Evolutionary conservation across 2,888 invertebrate species (phyloP).

Genomic region (Melanotus villosus): DNA sequence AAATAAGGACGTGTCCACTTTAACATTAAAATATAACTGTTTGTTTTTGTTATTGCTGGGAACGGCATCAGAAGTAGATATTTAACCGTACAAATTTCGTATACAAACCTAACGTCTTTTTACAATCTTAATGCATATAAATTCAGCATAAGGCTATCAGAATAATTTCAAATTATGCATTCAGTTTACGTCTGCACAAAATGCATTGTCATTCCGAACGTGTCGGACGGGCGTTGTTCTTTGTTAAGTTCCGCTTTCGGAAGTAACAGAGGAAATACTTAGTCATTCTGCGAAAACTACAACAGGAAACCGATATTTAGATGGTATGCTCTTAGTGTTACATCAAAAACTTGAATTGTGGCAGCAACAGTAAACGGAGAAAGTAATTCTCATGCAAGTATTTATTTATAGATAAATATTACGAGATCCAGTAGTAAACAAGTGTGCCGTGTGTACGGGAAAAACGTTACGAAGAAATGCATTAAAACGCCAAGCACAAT

Average conservation of each 20-base stretch:
- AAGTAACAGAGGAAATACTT: background rate
- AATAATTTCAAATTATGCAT: conserved; percentile 8
- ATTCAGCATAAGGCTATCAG: too few species aligned
- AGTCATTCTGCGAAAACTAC: background rate
- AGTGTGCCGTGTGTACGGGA: background rate
- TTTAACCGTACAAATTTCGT: too few species aligned
- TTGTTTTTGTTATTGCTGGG: background rate
- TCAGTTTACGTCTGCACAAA: background rate
- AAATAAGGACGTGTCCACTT: too few species aligned
- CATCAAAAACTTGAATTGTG: background rate
- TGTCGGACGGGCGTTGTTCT: too few species aligned
- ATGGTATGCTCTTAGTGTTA: background rate
- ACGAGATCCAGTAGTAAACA: background rate
- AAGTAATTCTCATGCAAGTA: background rate
- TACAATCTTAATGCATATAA: too few species aligned
- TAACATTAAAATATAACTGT: too few species aligned
- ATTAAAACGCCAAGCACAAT: background rate
- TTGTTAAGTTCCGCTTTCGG: conserved; percentile 11
- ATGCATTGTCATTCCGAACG: background rate
- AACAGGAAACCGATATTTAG: background rate
- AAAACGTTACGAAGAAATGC: background rate
- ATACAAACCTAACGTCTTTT: too few species aligned
- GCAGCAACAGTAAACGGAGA: background rate
- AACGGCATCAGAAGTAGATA: background rate
- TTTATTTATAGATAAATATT: background rate